Evolutionary conservation across 2,888 invertebrate genomes (phyloP).

Genomic region (Parapristionchus giblindavisi): DNA sequence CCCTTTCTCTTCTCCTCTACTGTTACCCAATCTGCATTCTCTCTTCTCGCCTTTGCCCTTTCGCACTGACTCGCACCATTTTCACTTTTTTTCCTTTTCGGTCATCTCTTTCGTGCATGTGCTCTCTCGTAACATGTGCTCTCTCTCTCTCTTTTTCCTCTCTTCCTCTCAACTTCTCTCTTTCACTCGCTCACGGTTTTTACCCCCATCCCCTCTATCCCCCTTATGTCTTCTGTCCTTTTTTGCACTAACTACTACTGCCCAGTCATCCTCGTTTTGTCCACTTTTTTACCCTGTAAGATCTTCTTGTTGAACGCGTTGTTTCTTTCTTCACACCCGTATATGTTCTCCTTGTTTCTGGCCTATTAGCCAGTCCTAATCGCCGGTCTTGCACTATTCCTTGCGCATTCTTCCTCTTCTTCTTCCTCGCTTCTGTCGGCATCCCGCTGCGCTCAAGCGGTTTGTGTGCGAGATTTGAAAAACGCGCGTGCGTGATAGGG

Average conservation of each 20-base stretch:
- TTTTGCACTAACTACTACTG: too few species aligned
- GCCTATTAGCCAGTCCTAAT: too few species aligned
- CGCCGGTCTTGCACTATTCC: too few species aligned
- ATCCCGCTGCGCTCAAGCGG: too few species aligned
- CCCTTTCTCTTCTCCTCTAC: background rate
- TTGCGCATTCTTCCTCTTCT: too few species aligned
- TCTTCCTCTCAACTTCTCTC: background rate
- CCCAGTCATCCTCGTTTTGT: too few species aligned
- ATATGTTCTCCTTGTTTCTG: too few species aligned
- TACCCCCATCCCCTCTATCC: background rate
- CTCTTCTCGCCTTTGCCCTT: background rate
- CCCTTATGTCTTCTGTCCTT: background rate
- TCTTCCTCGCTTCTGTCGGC: too few species aligned
- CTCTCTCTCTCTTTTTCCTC: background rate
- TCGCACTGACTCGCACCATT: background rate
- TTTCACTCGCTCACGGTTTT: background rate
- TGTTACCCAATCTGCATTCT: background rate
- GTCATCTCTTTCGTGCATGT: background rate
- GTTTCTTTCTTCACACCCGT: constrained; percentile 3
- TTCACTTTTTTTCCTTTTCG: background rate
- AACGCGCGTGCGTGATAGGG: too few species aligned
- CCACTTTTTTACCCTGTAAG: background rate
- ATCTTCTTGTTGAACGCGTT: too few species aligned
- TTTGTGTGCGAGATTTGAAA: too few species aligned
- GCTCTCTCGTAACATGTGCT: background rate